Conservation (phyloP, 2,888 invertebrate genomes). For the Clepsis dumicolana region DNA sequence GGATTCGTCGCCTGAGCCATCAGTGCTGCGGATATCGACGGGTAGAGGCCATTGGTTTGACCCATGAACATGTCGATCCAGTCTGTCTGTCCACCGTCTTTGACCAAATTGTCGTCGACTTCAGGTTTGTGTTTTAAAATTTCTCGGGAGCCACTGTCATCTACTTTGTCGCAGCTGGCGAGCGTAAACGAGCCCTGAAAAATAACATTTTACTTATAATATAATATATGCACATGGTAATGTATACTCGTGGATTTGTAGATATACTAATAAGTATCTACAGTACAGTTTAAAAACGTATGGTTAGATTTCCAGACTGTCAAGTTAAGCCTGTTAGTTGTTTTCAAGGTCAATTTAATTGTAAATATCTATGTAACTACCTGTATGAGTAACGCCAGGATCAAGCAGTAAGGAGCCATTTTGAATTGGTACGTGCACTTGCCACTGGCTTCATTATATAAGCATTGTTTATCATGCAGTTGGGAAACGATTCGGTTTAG, state of each 20-base stretch:
- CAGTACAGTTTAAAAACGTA: too few species aligned
- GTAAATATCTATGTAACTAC: constrained; percentile 52
- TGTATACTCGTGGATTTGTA: too few species aligned
- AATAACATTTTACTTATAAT: constrained; percentile 11
- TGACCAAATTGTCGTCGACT: constrained; percentile 50
- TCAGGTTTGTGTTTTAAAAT: constrained; percentile 50
- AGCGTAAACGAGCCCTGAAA: constrained; percentile 65
- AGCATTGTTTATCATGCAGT: constrained; percentile 57
- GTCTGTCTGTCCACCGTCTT: constrained; percentile 60
- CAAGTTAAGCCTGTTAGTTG: too few species aligned
- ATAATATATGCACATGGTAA: not conserved
- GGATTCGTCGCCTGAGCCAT: constrained; percentile 69
- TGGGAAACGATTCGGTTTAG: constrained; percentile 59
- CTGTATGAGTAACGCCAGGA: constrained; percentile 71
- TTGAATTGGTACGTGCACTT: constrained; percentile 46
- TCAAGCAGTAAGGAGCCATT: constrained; percentile 70
- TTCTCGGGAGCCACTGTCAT: constrained; percentile 52
- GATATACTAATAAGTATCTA: not conserved
- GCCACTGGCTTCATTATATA: constrained; percentile 28
- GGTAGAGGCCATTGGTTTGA: constrained; percentile 55
- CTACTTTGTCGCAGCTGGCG: constrained; percentile 52
- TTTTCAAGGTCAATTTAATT: not conserved
- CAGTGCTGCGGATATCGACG: constrained; percentile 65
- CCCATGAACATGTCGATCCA: constrained; percentile 67
- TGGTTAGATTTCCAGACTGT: not conserved